Base-by-base conservation (phyloP, 2,888 invertebrate genomes). In the Metalampra italica region DNA sequence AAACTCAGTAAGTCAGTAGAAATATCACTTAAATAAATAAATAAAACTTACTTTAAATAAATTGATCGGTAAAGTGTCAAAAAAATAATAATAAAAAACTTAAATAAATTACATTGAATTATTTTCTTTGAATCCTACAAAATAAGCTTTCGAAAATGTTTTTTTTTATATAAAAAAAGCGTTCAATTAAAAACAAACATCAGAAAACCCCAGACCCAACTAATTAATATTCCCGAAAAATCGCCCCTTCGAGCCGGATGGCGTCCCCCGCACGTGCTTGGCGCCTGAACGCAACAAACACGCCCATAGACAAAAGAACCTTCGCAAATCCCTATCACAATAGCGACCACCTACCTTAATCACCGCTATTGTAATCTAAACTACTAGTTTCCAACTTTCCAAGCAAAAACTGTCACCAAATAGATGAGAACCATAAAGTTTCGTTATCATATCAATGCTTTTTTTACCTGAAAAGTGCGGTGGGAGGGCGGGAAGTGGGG, bases 391-490 rank as follows among this genome's bases (percentile, higher is more conserved):
- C 48, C 46, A 66, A 59, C 59, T 61, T 63, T 60, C 48, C 46
- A 66, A 60, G 49, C 51, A 53, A 64, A 66, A 66, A 62, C 55
- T 66, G 64, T 69, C 61, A 59, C 65, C 61, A 67, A 52, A 70
- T 71, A 71, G 68, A 70, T 66, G 71, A 75, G 66, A 68, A 70
- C 70, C 62, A 68, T 22, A 22, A 22, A 22, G 22, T 22, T 56
- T 50, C 29, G 34, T 45, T 44, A 36, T 44, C 36, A 11, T 58
- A 62, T 58, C n/a, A 36, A 7, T 65, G 62, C 54, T 50, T 59
- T 82, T 81, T 81, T 75, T 84, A 80, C 81, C 82, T 81, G 82
- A 79, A 82, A 81, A 80, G 63, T 70, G 66, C 59, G 56, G 39
- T 60, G 74, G 76, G 75, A 67, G 76, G 77, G 78, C 77, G 67